Evolutionary conservation across 2,113 vertebrate genomes (phyloP).

Genomic region (Paralichthys olivaceus): DNA sequence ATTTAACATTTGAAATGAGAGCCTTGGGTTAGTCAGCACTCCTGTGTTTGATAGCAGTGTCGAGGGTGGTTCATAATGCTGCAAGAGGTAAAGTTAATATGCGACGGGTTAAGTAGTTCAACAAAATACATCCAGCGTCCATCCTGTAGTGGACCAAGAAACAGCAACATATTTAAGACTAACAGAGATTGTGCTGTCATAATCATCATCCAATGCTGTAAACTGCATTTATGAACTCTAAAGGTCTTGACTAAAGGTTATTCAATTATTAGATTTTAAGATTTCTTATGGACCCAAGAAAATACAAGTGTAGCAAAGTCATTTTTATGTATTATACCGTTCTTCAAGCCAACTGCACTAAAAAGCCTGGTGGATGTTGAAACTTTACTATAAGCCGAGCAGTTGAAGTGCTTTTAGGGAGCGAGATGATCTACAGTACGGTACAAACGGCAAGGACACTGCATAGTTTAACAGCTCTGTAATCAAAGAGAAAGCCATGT

Average conservation of each 20-base stretch:
- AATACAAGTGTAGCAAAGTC: conserved; percentile 7
- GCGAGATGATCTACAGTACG: conserved; percentile 26
- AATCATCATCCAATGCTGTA: background rate
- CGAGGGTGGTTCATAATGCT: background rate
- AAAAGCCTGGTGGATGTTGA: conserved; percentile 3
- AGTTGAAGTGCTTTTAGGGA: conserved; percentile 18
- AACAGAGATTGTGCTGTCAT: background rate
- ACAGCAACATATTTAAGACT: conserved; percentile 8
- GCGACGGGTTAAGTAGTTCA: no score
- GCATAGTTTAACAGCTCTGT: conserved; percentile 29
- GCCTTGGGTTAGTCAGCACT: background rate
- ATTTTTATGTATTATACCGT: conserved; percentile 17
- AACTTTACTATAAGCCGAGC: conserved; percentile 19
- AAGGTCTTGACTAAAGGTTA: conserved; percentile 23
- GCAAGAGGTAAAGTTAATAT: background rate
- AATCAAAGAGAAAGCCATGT: conserved; percentile 43
- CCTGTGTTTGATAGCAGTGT: background rate
- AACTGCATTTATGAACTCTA: conserved; percentile 25
- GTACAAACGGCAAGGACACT: conserved; percentile 29
- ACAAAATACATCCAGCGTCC: background rate
- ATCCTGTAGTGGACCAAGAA: background rate
- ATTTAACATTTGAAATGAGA: background rate
- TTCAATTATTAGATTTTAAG: conserved; percentile 22
- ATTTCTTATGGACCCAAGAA: conserved; percentile 20
- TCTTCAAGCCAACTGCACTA: conserved; percentile 14